phyloP scores from a whole-genome alignment of 2,888 invertebrate species.

The Nysson spinosus region DNA sequence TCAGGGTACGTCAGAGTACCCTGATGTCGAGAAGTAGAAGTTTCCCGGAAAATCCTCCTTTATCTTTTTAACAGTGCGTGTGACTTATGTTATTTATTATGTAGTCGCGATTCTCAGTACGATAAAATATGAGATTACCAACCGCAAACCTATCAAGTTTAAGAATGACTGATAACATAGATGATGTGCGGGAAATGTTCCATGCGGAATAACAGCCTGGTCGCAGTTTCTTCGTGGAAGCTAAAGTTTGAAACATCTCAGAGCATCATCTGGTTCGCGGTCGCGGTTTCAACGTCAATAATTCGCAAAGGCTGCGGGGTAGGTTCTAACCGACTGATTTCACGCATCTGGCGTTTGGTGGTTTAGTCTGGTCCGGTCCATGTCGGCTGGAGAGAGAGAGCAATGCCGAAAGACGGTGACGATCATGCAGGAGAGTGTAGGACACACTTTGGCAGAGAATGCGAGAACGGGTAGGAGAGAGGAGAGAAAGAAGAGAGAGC shows the following conservation, averaged over 20 bases:
- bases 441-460: conserved; percentile 44
- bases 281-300: conserved; percentile 66
- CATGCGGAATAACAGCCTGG: background rate
- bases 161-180: no score
- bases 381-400: conserved; percentile 31
- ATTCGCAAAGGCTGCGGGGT: conserved; percentile 65
- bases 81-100: no score
- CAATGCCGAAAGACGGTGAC: conserved; percentile 37
- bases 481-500: conserved; percentile 14
- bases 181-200: no score
- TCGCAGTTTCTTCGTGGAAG: conserved; percentile 14
- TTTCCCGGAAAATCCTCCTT: conserved; percentile 28
- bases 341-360: conserved; percentile 74
- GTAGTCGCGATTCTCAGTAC: no score
- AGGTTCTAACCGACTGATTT: conserved; percentile 69
- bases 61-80: conserved; percentile 16
- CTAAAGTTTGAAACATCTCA: conserved; percentile 26
- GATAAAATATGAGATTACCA: no score
- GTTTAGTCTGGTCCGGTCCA: conserved; percentile 64
- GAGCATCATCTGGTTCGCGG: conserved; percentile 58
- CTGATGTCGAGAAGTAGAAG: conserved; percentile 36
- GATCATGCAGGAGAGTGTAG: conserved; percentile 26
- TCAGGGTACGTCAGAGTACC: conserved; percentile 48
- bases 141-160: no score
- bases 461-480: conserved; percentile 27